Percentiles rank a stretch among this genome's conserved stretches.
phyloP scores from a whole-genome alignment of 2,888 invertebrate species.

The Trichopria drosophilae region DNA sequence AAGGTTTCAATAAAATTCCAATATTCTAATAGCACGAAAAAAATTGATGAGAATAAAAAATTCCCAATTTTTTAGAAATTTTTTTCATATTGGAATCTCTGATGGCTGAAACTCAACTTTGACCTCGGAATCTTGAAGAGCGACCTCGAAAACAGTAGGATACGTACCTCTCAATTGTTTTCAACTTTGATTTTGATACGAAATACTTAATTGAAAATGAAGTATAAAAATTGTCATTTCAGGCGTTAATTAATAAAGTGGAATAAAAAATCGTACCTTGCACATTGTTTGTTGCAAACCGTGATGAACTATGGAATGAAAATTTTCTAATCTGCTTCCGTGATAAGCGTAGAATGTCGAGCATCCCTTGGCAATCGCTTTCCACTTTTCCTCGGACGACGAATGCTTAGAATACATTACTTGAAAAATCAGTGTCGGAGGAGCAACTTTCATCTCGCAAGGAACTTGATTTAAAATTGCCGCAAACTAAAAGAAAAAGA shows the following conservation, averaged over 20 bases:
- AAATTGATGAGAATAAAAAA: no score
- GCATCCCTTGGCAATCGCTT: slow-evolving; percentile 61
- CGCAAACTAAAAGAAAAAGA: slow-evolving; percentile 60
- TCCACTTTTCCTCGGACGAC: slow-evolving; percentile 65
- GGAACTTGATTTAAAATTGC: slow-evolving; percentile 62
- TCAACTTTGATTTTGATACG: no score
- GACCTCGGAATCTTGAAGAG: no score
- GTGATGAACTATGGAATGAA: slow-evolving; percentile 77
- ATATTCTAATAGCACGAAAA: no score
- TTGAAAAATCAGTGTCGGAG: slow-evolving; percentile 73
- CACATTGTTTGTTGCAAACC: slow-evolving; percentile 75
- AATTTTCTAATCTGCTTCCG: slow-evolving; percentile 79
- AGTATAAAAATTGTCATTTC: slow-evolving; percentile 13
- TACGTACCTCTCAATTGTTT: no score
- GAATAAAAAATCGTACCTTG: slow-evolving; percentile 59
- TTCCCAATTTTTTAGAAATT: no score
- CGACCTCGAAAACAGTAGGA: no score
- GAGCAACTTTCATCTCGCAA: slow-evolving; percentile 57
- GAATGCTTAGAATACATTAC: slow-evolving; percentile 64
- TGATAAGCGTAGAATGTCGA: slow-evolving; percentile 74
- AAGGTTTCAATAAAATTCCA: no score
- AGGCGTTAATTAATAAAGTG: not conserved
- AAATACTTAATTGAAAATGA: slow-evolving; percentile 6
- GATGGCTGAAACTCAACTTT: no score
- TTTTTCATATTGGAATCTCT: no score